Conservation (phyloP, 1,140 invertebrate genomes). For the Potamilus streckersoni region DNA sequence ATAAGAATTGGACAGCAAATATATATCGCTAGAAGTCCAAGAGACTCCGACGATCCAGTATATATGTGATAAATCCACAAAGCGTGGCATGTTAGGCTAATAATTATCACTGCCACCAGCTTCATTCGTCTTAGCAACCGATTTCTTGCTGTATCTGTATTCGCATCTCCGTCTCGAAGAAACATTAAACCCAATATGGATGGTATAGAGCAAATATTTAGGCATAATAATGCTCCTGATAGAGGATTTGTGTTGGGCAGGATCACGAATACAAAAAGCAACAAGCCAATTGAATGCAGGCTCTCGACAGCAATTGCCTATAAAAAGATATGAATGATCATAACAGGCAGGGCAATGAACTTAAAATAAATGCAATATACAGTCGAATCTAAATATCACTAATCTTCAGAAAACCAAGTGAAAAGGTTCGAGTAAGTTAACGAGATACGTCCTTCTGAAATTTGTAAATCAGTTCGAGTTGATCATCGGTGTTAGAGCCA, state of each 20-base stretch:
- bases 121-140: constrained; percentile 16
- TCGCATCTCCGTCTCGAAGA: constrained; percentile 3
- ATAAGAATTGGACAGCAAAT: constrained; percentile 50
- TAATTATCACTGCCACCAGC: constrained; percentile 5
- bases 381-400: too few species aligned
- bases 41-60: background rate
- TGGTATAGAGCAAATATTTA: constrained; percentile 46
- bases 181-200: constrained; percentile 44
- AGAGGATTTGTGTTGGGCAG: constrained; percentile 56
- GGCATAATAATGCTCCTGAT: constrained; percentile 33
- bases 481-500: too few species aligned
- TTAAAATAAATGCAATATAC: too few species aligned
- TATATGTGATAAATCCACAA: constrained; percentile 32
- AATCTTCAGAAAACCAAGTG: too few species aligned
- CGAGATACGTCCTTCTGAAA: too few species aligned
- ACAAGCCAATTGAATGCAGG: constrained; percentile 57
- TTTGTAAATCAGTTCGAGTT: too few species aligned
- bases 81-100: constrained; percentile 8
- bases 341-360: too few species aligned
- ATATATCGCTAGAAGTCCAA: constrained; percentile 15
- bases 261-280: constrained; percentile 56
- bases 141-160: background rate
- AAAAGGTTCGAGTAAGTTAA: too few species aligned
- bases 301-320: constrained; percentile 55
- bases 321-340: background rate